Base-by-base conservation (phyloP, 2,888 invertebrate genomes). In the Leptinotarsa juncta region DNA sequence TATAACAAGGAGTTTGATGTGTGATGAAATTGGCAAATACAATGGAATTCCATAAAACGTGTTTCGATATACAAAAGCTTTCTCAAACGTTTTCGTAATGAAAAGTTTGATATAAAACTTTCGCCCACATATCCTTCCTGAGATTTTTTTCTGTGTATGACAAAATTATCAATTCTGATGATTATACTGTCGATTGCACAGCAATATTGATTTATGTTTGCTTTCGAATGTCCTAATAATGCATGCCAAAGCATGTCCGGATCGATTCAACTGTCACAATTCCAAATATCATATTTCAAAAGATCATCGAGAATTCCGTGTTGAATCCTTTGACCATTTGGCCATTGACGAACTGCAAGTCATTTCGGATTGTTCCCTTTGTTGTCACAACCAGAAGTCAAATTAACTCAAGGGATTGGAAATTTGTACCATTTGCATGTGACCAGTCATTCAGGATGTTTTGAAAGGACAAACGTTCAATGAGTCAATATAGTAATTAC, bases 301-400 rank as follows among this genome's bases (percentile, higher is more conserved):
- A 62, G 65, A 48, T 60, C 49, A 57, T 71, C 71, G 71, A 68
- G 65, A 66, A 71, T 71, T 68, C 68, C 51, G 65, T 68, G 70
- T 67, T 55, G 70, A 74, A 50, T 62, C 62, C 68, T 68, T 73
- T 69, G 71, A 57, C 71, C 74, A 68, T 71, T 74, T 55, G 67
- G 55, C 66, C 68, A 74, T 74, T 71, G 74, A 71, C 74, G 60
- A 68, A 51, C 66, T 71, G 71, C 48, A 65, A 71, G 66, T 71
- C 53, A 32, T 32, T 68, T 53, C 42, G 51, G 32, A 68, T 55
- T 12, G 42, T 66, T 55, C 66, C 66, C 66, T 71, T 71, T 66
- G 66, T 71, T 66, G 71, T 71, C 71, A 71, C 71, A 66, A 53
- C 48, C 71, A 71, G 71, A 71, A 71, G 65, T 71, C 55, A 55